Evolutionary conservation across 2,888 invertebrate species (phyloP).

Genomic region (Choristoneura rosaceana): DNA sequence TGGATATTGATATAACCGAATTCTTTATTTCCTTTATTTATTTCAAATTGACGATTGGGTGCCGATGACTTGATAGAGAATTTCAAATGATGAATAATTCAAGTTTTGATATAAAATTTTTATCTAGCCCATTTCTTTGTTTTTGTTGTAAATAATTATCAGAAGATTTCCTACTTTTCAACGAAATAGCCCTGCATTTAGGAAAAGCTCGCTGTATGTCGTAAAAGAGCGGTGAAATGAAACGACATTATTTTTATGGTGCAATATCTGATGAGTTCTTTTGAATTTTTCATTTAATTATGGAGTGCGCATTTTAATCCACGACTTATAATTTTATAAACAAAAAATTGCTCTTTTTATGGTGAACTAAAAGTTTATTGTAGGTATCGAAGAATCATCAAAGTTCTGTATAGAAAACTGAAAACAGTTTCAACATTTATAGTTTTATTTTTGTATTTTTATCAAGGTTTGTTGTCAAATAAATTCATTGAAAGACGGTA

Average conservation of each 20-base stretch:
- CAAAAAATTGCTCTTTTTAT: too few species aligned
- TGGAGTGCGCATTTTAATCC: not conserved
- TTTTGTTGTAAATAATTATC: not conserved
- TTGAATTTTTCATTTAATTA: slow-evolving; percentile 24
- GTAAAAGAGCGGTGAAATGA: slow-evolving; percentile 34
- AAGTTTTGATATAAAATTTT: not conserved
- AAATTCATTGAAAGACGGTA: too few species aligned
- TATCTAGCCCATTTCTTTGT: not conserved
- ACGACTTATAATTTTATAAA: too few species aligned
- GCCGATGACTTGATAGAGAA: slow-evolving; percentile 5
- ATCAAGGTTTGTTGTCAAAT: too few species aligned
- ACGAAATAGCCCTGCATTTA: slow-evolving; percentile 18
- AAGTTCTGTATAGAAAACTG: too few species aligned
- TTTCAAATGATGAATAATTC: not conserved
- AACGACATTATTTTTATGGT: slow-evolving; percentile 29
- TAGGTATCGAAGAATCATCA: too few species aligned
- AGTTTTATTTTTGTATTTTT: too few species aligned
- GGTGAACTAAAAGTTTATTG: too few species aligned
- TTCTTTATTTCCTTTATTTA: slow-evolving; percentile 11
- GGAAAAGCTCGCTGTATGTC: slow-evolving; percentile 22
- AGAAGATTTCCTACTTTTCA: not conserved
- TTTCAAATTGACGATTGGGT: slow-evolving; percentile 25
- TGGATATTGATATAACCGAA: slow-evolving; percentile 32
- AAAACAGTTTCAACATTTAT: too few species aligned
- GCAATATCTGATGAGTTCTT: slow-evolving; percentile 22